phyloP scores from a whole-genome alignment of 2,888 invertebrate genomes.

The Cheilosia pagana region DNA sequence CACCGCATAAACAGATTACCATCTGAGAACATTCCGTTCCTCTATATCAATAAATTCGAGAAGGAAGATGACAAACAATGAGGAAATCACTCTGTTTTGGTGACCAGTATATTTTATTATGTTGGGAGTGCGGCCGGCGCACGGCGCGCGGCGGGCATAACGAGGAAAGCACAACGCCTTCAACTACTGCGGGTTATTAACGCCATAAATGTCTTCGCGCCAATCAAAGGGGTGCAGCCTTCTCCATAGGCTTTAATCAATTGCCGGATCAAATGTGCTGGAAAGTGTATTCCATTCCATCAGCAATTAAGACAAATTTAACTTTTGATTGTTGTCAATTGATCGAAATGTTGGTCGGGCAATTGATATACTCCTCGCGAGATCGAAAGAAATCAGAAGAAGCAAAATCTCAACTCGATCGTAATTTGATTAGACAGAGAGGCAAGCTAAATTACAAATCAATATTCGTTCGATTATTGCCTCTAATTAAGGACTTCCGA shows the following conservation, averaged over 20 bases:
- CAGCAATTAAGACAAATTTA: slow-evolving; percentile 73
- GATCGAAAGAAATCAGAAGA: slow-evolving; percentile 63
- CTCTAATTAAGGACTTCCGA: slow-evolving; percentile 71
- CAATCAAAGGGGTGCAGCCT: slow-evolving; percentile 73
- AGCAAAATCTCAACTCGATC: slow-evolving; percentile 68
- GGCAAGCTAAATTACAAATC: slow-evolving; percentile 73
- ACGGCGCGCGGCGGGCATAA: background rate
- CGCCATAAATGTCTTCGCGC: slow-evolving; percentile 63
- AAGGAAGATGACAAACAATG: slow-evolving; percentile 71
- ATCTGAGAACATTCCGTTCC: slow-evolving; percentile 68
- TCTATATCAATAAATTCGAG: slow-evolving; percentile 52
- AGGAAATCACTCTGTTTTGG: slow-evolving; percentile 73
- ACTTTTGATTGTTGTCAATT: slow-evolving; percentile 74
- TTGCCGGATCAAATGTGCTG: slow-evolving; percentile 74
- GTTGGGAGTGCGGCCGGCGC: background rate
- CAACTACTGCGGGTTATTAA: slow-evolving; percentile 72
- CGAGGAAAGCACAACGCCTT: slow-evolving; percentile 60
- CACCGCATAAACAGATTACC: slow-evolving; percentile 56
- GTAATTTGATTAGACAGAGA: slow-evolving; percentile 73
- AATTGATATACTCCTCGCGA: slow-evolving; percentile 71
- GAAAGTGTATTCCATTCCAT: slow-evolving; percentile 54
- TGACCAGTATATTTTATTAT: slow-evolving; percentile 42
- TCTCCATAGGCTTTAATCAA: slow-evolving; percentile 65
- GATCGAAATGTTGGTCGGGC: slow-evolving; percentile 74
- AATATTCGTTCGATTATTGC: slow-evolving; percentile 71